Evolutionary conservation across 2,797 vertebrate species (phyloP).

Genomic region (Geotrypetes seraphini): DNA sequence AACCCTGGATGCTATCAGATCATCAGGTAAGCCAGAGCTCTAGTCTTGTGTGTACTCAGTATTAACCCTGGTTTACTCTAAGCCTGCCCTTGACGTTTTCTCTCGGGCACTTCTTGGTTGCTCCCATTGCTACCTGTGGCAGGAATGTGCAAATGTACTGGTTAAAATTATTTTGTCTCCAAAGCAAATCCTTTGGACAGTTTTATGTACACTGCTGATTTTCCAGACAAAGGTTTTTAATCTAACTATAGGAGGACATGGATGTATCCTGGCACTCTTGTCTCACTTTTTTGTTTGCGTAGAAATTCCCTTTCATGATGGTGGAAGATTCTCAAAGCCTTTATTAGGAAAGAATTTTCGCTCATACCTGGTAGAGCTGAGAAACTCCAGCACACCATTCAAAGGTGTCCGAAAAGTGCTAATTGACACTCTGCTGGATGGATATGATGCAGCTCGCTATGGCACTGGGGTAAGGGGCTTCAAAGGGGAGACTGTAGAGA

Average conservation of each 20-base stretch:
- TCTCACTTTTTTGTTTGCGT: background rate
- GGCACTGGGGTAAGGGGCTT: slow-evolving; percentile 77
- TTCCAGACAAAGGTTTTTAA: background rate
- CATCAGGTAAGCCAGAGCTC: slow-evolving; percentile 58
- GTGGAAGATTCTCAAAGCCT: slow-evolving; percentile 63
- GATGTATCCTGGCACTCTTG: too few relatives aligned
- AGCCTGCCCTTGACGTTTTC: too few relatives aligned
- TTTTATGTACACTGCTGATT: background rate
- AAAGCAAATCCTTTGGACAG: too few relatives aligned
- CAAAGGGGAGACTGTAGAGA: too few relatives aligned
- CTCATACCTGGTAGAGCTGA: slow-evolving; percentile 75
- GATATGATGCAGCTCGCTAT: slow-evolving; percentile 79
- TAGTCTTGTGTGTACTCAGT: too few relatives aligned
- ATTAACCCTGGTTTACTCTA: too few relatives aligned
- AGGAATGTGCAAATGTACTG: too few relatives aligned
- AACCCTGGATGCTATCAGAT: slow-evolving; percentile 83
- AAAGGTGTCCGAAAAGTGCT: slow-evolving; percentile 61
- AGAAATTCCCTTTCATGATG: slow-evolving; percentile 74
- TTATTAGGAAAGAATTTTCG: slow-evolving; percentile 79
- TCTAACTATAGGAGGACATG: too few relatives aligned
- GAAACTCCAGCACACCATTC: slow-evolving; percentile 63
- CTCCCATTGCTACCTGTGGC: too few relatives aligned
- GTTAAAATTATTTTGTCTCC: too few relatives aligned
- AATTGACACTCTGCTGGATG: slow-evolving; percentile 74
- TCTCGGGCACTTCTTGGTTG: too few relatives aligned